Evolutionary conservation across 2,113 vertebrate species (phyloP).

Genomic region (Pseudorasbora parva): DNA sequence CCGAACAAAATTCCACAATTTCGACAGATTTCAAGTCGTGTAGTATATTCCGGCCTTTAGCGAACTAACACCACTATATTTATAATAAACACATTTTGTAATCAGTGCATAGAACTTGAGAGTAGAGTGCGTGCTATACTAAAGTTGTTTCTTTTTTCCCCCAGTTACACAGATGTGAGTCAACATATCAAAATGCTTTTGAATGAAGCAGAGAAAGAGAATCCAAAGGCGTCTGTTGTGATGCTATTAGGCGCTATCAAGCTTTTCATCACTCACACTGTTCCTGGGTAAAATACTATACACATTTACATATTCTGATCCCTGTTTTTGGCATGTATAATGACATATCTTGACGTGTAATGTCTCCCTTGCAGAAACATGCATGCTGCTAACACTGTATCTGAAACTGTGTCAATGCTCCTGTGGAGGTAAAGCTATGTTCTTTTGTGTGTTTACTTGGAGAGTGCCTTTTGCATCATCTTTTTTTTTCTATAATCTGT

Average conservation of each 20-base stretch:
- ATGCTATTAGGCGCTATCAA: conserved; percentile 80
- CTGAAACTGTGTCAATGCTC: conserved; percentile 62
- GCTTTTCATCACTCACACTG: conserved; percentile 72
- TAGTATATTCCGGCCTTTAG: too few species aligned
- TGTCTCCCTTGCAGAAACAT: not conserved
- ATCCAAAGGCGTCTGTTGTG: conserved; percentile 74
- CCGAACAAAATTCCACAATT: too few species aligned
- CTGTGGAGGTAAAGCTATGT: conserved; percentile 67
- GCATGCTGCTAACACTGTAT: conserved; percentile 8
- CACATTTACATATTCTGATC: not conserved
- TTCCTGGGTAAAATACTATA: conserved; percentile 64
- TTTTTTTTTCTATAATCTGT: not conserved
- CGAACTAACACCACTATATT: not conserved
- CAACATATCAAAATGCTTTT: conserved; percentile 74
- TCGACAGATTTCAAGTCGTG: too few species aligned
- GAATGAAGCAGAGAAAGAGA: conserved; percentile 71
- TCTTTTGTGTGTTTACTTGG: not conserved
- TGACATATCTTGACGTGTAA: not conserved
- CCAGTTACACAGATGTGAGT: conserved; percentile 78
- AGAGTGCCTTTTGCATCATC: not conserved
- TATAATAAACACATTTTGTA: not conserved
- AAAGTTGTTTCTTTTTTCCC: not conserved
- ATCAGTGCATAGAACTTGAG: not conserved
- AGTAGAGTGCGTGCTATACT: not conserved
- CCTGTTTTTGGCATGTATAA: not conserved